phyloP scores from a whole-genome alignment of 2,888 invertebrate species.

The Agrotis segetum region DNA sequence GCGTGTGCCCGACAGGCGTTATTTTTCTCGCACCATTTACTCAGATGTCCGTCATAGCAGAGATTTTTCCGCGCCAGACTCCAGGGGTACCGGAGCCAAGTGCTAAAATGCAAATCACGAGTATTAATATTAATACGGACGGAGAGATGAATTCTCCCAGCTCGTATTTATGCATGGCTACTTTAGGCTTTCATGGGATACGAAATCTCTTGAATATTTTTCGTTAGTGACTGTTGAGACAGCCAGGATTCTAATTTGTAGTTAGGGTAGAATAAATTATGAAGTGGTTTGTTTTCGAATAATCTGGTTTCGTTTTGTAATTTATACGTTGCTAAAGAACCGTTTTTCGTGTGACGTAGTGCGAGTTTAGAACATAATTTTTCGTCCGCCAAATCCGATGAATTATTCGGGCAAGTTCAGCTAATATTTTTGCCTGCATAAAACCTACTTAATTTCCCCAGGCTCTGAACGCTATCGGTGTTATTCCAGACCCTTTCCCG shows the following conservation, averaged over 20 bases:
- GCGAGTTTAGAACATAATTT: background rate
- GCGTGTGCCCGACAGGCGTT: slow-evolving; percentile 76
- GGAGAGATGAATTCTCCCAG: slow-evolving; percentile 71
- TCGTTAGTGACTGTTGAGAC: slow-evolving; percentile 59
- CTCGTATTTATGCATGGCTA: slow-evolving; percentile 73
- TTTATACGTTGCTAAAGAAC: background rate
- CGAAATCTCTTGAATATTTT: slow-evolving; percentile 65
- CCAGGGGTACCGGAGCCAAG: slow-evolving; percentile 70
- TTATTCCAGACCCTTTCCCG: slow-evolving; percentile 76
- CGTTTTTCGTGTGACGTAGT: background rate
- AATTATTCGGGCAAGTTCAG: slow-evolving; percentile 29
- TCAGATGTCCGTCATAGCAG: slow-evolving; percentile 84
- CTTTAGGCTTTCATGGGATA: slow-evolving; percentile 67
- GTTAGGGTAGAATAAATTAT: slow-evolving; percentile 55
- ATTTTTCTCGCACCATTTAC: slow-evolving; percentile 89
- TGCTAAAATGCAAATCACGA: slow-evolving; percentile 85
- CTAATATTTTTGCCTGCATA: slow-evolving; percentile 45
- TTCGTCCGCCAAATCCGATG: background rate
- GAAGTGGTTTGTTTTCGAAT: slow-evolving; percentile 8
- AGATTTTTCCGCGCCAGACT: slow-evolving; percentile 80
- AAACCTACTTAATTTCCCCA: slow-evolving; percentile 58
- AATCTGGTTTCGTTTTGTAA: background rate
- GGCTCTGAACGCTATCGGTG: slow-evolving; percentile 62
- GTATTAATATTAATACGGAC: slow-evolving; percentile 83
- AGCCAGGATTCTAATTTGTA: slow-evolving; percentile 53